Conservation (phyloP, 2,888 invertebrate species). For the Drosophila diplacantha region DNA sequence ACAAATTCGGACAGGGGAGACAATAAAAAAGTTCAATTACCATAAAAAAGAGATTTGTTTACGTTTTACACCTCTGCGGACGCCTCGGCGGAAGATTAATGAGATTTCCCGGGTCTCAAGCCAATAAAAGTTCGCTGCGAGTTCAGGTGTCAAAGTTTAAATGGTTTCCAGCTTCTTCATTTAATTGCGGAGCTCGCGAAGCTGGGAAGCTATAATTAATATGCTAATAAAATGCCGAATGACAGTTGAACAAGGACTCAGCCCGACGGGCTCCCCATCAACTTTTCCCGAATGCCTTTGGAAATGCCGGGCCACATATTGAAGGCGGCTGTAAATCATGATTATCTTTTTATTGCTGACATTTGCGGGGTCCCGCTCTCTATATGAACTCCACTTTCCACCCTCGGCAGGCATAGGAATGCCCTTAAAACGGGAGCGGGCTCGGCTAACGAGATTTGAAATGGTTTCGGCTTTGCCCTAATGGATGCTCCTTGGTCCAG, state of each 20-base stretch:
- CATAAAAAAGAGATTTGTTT: slow-evolving; percentile 75
- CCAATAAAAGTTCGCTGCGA: slow-evolving; percentile 41
- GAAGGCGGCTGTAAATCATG: slow-evolving; percentile 61
- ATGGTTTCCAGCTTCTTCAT: slow-evolving; percentile 43
- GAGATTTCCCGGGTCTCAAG: slow-evolving; percentile 46
- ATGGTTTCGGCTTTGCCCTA: slow-evolving; percentile 52
- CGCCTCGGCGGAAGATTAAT: slow-evolving; percentile 56
- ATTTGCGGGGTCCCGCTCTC: slow-evolving; percentile 30
- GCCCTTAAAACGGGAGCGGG: slow-evolving; percentile 12
- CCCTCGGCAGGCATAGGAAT: slow-evolving; percentile 24
- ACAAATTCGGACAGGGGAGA: slow-evolving; percentile 21
- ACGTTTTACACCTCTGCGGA: slow-evolving; percentile 56
- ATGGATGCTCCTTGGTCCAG: slow-evolving; percentile 43
- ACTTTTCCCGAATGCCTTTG: slow-evolving; percentile 30
- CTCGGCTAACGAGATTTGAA: slow-evolving; percentile 61
- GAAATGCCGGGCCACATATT: slow-evolving; percentile 42
- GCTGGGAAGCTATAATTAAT: slow-evolving; percentile 55
- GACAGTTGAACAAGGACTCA: slow-evolving; percentile 55
- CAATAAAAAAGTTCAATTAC: slow-evolving; percentile 63
- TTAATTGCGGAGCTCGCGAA: slow-evolving; percentile 54
- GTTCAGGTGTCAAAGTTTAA: slow-evolving; percentile 64
- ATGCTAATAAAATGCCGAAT: slow-evolving; percentile 65
- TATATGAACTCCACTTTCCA: slow-evolving; percentile 37
- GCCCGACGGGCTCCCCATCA: slow-evolving; percentile 18
- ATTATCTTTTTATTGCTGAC: slow-evolving; percentile 64